phyloP scores from a whole-genome alignment of 1,140 invertebrate genomes.

The Cydia strobilella region DNA sequence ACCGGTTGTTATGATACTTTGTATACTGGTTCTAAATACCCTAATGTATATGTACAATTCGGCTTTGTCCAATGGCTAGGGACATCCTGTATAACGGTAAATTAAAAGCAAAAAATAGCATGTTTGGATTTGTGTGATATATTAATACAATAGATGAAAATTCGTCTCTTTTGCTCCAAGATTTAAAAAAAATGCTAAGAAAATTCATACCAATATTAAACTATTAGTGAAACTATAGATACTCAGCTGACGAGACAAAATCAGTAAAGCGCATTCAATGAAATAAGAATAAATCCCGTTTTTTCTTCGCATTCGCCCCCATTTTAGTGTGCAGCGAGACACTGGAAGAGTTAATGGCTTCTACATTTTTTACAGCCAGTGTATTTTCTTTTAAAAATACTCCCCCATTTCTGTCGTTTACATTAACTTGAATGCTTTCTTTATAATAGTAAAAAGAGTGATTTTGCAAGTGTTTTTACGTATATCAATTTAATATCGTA shows the following conservation, averaged over 20 bases:
- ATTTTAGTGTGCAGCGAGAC: conserved; percentile 7
- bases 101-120: background rate
- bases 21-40: too few relatives aligned
- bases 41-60: too few relatives aligned
- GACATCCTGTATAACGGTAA: background rate
- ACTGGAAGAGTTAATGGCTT: conserved; percentile 3
- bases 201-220: background rate
- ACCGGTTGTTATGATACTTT: too few relatives aligned
- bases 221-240: background rate
- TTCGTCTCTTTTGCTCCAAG: too few relatives aligned
- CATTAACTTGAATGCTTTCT: conserved; percentile 10
- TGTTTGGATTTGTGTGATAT: too few relatives aligned
- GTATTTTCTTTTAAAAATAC: conserved; percentile 27
- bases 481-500: background rate
- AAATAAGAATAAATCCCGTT: conserved; percentile 9
- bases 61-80: too few relatives aligned
- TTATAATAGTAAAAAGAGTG: background rate
- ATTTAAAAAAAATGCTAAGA: too few relatives aligned
- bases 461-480: background rate
- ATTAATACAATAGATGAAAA: too few relatives aligned
- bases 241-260: background rate
- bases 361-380: conserved; percentile 1
- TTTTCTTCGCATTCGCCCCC: background rate
- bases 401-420: background rate
- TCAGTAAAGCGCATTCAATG: background rate